Evolutionary conservation across 2,113 vertebrate species (phyloP).

Genomic region (Ictidomys tridecemlineatus): DNA sequence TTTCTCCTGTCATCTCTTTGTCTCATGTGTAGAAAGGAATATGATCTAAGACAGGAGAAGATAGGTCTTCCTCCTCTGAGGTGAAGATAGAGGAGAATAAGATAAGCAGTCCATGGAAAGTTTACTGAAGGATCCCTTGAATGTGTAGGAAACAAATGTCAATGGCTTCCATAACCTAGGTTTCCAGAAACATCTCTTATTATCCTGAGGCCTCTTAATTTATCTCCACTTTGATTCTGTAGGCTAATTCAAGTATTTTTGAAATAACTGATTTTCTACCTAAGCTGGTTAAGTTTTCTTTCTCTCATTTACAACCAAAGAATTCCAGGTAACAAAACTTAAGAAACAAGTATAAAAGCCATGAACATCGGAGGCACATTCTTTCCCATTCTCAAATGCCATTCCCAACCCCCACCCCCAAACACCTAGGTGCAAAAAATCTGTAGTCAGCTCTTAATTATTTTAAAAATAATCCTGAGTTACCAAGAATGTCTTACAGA

Average conservation of each 20-base stretch:
- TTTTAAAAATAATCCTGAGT: not conserved
- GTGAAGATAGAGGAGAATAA: not conserved
- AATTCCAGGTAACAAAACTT: not conserved
- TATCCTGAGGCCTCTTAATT: not conserved
- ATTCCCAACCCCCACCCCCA: no score
- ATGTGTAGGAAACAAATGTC: not conserved
- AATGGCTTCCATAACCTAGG: not conserved
- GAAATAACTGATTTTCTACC: not conserved
- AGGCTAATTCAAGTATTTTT: not conserved
- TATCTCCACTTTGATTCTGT: not conserved
- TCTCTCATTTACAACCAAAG: not conserved
- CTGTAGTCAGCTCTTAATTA: not conserved
- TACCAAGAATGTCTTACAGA: not conserved
- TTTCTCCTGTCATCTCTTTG: not conserved
- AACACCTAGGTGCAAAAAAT: not conserved
- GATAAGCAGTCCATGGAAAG: not conserved
- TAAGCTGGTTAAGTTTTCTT: not conserved
- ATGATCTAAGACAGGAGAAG: not conserved
- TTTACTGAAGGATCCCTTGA: not conserved
- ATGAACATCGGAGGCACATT: not conserved
- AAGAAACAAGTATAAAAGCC: not conserved
- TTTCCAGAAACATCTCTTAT: not conserved
- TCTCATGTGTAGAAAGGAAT: not conserved
- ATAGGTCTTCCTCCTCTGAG: not conserved
- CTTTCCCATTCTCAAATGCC: not conserved